phyloP scores from a whole-genome alignment of 2,797 vertebrate species.

The Brachyalestes nurse region DNA sequence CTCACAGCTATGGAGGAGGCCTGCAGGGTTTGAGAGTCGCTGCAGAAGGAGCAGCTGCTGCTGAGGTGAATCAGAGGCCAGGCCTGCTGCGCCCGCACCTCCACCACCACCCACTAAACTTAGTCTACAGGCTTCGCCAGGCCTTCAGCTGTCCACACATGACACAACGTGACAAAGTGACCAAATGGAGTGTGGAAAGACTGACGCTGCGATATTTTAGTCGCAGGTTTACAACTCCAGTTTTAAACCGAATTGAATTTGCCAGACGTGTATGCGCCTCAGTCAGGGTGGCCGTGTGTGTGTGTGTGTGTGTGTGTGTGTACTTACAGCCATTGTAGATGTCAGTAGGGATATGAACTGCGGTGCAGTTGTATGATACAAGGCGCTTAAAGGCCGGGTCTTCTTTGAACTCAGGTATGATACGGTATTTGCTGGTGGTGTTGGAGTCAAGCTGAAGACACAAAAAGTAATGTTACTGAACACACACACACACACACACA shows the following conservation, averaged over 20 bases:
- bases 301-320: conserved; percentile 17
- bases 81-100: neutral
- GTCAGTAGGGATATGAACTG: conserved; percentile 96
- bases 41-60: conserved; percentile 23
- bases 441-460: conserved; percentile 79
- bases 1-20: neutral
- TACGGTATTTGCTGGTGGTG: conserved; percentile 75
- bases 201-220: conserved; percentile 2
- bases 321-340: conserved; percentile 98
- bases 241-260: neutral
- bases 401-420: conserved; percentile 85
- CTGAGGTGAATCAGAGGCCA: conserved; percentile 29
- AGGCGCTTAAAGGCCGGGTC: conserved; percentile 87
- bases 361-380: conserved; percentile 91
- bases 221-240: neutral
- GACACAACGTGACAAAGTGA: conserved; percentile 25
- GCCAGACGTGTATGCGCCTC: no score
- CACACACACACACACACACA: neutral
- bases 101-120: conserved; percentile 33
- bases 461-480: neutral
- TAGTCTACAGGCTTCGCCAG: conserved; percentile 29
- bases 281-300: conserved; percentile 23
- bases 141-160: conserved; percentile 35
- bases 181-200: conserved; percentile 9
- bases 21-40: neutral